Evolutionary conservation across 2,797 vertebrate genomes (phyloP), one percentile per base, ranked within the genome.

Genomic region (Typhlichthys subterraneus): DNA sequence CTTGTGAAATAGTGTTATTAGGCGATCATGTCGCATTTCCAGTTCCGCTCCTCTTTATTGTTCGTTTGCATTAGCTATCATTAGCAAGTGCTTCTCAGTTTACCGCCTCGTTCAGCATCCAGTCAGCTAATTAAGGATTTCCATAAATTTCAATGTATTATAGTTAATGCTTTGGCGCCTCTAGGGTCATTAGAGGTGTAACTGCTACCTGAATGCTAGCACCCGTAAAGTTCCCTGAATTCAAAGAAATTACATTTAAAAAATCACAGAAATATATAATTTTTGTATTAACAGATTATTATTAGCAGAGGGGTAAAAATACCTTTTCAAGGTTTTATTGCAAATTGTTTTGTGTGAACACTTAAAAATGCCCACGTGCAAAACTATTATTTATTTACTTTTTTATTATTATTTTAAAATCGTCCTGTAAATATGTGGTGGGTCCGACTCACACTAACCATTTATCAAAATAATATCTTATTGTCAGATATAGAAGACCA

Each of bases 121-220:
- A 79, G 84, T 83, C 70, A 78, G 82, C 84, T 88, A 89, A 91
- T 91, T 86, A 87, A 78, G 81, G 87, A 89, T 89, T 93, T 92
- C 80, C 88, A 88, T 90, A 87, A 79, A 91, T 92, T 88, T 88
- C 73, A 86, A 91, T 89, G 76, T 67, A 86, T 92, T 89, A 89
- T 85, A 79, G 84, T 83, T 88, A 87, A 88, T 88, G 76, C 85
- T 86, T 88, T 87, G 82, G 88, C 82, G 85, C 81, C 84, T 86
- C 74, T 79, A 77, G 82, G 84, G 88, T 91, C 84, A 90, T 91
- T 91, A 90, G 79, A 77, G 81, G 70, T 73, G 80, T 88, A 89
- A 92, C 90, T 88, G 85, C 76, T 73, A 75, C 80, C 85, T 84
- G 76, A 90, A 89, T 75, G 78, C 76, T 29, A 50, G 48, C 75